These are phyloP conservation scores for Circaetus cinerascens DNA, from an alignment of 2,113 vertebrate genomes.

Conservation along the genomic window DNA sequence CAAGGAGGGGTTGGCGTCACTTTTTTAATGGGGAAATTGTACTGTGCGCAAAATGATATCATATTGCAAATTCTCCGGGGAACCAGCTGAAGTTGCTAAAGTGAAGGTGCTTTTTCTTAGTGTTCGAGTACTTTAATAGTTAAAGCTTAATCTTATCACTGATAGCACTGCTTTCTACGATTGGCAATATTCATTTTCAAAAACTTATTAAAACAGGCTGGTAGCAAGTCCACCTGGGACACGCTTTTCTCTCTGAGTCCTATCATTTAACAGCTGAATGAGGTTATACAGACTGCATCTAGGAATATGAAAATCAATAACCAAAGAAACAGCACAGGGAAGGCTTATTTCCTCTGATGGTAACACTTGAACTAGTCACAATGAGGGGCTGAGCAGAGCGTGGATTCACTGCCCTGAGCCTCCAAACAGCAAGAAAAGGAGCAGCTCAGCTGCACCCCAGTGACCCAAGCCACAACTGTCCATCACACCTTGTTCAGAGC, in stretches of 20 bases:
- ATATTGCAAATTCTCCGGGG: neutral
- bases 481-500: neutral
- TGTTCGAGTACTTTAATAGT: neutral
- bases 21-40: neutral
- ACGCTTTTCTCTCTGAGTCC: neutral
- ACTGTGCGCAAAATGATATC: neutral
- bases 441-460: neutral
- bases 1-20: fast-evolving
- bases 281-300: neutral
- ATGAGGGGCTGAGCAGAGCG: neutral
- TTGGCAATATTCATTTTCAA: neutral
- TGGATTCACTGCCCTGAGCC: neutral
- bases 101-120: neutral
- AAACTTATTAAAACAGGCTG: neutral
- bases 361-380: neutral
- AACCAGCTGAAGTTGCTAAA: neutral
- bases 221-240: neutral
- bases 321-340: neutral
- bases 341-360: neutral
- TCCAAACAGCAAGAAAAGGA: neutral
- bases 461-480: neutral
- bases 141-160: neutral
- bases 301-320: neutral
- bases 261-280: neutral
- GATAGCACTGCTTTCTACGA: neutral